Base-by-base conservation (phyloP, 2,888 invertebrate genomes). In the Eurois occulta region DNA sequence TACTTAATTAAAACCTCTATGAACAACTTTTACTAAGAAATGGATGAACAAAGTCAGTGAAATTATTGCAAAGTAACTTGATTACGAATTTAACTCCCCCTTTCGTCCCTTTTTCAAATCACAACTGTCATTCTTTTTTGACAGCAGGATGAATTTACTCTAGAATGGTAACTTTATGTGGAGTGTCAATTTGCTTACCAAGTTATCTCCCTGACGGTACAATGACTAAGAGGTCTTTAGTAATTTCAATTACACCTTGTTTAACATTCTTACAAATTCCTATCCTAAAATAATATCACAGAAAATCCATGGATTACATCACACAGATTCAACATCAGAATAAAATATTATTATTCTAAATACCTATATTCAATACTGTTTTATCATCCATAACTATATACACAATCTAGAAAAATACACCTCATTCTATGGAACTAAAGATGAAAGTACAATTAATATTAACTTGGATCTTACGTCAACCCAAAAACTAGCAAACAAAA, bases 241-340 rank as follows among this genome's bases (percentile, higher is more conserved):
- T 18, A 4, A 28, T 41, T 65, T 41, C 65, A 65, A 65, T 65
- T 65, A 65, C 21, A 74, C n/a, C 32, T 21, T 41, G 32, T 75
- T 5, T 58, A 48, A 48, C 21, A 55, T 64, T 64, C 35, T 7
- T 72, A 35, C 11, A 43, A 68, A 68, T 32, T 8, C 24, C 65
- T 72, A 69, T 24, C 77, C 82, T 83, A 64, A 85, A 77, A 77
- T 83, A 83, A 83, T 83, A 83, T 86, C 86, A 86, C 84, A 86
- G 83, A 72, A 82, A 60, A 67, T 65, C 83, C 28, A 81, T 77
- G 66, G 86, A 85, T 85, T 77, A 58, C 1, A 85, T 83, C 72
- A 38, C 82, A 83, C 48, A 72, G 77, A 77, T 67, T 24, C 0
- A 41, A 52, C 48, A 72, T 81, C 58, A 41, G 48, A 58, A 81